Conservation (phyloP, 1,140 invertebrate genomes). For the Solenopsis fugax region DNA sequence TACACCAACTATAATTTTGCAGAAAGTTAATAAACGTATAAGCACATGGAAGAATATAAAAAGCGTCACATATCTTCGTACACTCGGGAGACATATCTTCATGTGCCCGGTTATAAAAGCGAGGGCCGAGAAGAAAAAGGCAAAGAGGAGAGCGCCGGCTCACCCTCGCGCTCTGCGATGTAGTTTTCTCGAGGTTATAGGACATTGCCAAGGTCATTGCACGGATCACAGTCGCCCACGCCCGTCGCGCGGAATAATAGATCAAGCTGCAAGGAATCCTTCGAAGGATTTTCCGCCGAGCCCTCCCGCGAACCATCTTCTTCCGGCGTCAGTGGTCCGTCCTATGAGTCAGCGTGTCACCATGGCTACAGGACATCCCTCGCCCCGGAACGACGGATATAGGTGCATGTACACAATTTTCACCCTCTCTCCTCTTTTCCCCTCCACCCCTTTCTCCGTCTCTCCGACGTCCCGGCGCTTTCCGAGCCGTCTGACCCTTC, state of each 20-base stretch:
- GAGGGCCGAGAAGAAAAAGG: neutral
- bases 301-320: constrained; percentile 41
- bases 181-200: constrained; percentile 41
- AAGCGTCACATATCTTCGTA: constrained; percentile 10
- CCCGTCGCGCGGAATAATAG: constrained; percentile 53
- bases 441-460: neutral
- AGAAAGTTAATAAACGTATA: constrained; percentile 19
- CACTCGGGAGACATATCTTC: constrained; percentile 15
- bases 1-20: constrained; percentile 20
- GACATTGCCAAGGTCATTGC: constrained; percentile 62
- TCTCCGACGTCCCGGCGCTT: constrained; percentile 2
- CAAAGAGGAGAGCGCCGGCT: neutral
- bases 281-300: constrained; percentile 52
- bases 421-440: constrained; percentile 33
- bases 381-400: constrained; percentile 25
- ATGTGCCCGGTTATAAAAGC: constrained; percentile 14
- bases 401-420: constrained; percentile 64
- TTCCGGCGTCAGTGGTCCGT: constrained; percentile 33
- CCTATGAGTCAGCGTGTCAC: constrained; percentile 74
- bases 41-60: constrained; percentile 1
- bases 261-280: constrained; percentile 44
- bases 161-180: constrained; percentile 1
- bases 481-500: constrained; percentile 33
- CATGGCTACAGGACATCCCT: constrained; percentile 72
- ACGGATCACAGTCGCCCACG: constrained; percentile 59